phyloP scores from a whole-genome alignment of 2,797 vertebrate species.

The Gouania willdenowi region DNA sequence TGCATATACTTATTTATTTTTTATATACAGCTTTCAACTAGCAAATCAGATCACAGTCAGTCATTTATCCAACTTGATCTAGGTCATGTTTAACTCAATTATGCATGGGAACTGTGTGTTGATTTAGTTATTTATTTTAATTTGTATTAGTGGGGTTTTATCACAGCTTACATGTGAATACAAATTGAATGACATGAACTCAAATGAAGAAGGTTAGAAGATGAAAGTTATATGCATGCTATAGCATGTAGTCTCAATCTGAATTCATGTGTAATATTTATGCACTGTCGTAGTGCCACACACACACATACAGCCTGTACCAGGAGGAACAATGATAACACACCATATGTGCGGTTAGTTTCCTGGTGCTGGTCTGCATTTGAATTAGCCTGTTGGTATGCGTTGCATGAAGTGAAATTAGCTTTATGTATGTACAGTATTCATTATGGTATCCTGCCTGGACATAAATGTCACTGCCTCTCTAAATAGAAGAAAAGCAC shows the following conservation, averaged over 20 bases:
- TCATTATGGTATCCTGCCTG: conserved; percentile 13
- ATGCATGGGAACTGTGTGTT: conserved; percentile 40
- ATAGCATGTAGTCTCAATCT: neutral
- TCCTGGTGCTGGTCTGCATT: conserved; percentile 1
- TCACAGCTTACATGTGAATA: conserved; percentile 4
- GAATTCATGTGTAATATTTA: conserved; percentile 9
- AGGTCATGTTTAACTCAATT: conserved; percentile 49
- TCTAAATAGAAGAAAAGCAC: too few species aligned
- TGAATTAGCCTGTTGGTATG: conserved; percentile 19
- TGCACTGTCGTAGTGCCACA: conserved; percentile 5
- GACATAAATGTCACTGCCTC: conserved; percentile 38
- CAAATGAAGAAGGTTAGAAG: conserved; percentile 1
- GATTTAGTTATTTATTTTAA: conserved; percentile 37
- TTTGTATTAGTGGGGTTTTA: conserved; percentile 9
- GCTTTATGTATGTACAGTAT: conserved; percentile 30
- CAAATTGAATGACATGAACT: conserved; percentile 7
- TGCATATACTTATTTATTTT: conserved; percentile 49
- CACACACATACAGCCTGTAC: too few species aligned
- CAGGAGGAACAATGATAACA: conserved; percentile 4
- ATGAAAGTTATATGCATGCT: conserved; percentile 14
- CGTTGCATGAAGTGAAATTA: conserved; percentile 10
- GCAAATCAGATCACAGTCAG: conserved; percentile 41
- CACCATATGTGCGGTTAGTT: conserved; percentile 2
- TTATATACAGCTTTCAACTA: conserved; percentile 38
- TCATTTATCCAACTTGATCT: conserved; percentile 48